Evolutionary conservation across 2,888 invertebrate genomes (phyloP).

Genomic region (Drosophila sordidapex): DNA sequence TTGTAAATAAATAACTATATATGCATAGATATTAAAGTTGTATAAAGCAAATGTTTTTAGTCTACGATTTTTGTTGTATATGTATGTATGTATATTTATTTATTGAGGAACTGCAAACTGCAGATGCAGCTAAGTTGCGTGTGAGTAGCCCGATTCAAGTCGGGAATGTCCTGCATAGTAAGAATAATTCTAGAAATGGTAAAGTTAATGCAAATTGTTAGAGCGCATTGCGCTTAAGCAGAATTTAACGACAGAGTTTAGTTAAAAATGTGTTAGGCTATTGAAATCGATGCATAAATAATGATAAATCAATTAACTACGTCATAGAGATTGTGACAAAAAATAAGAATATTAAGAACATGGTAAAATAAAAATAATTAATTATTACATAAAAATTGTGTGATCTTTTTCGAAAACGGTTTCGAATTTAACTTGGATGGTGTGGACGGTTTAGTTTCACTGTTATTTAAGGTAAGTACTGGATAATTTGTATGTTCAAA

Average conservation of each 20-base stretch:
- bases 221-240: constrained; percentile 50
- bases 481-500: background rate
- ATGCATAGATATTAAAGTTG: constrained; percentile 38
- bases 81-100: constrained; percentile 35
- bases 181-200: constrained; percentile 34
- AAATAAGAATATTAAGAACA: constrained; percentile 52
- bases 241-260: constrained; percentile 64
- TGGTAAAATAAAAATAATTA: constrained; percentile 60
- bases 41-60: constrained; percentile 40
- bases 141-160: constrained; percentile 35
- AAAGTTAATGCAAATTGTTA: constrained; percentile 60
- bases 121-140: constrained; percentile 28
- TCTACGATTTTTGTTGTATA: constrained; percentile 41
- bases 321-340: constrained; percentile 54
- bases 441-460: no score
- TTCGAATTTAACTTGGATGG: background rate
- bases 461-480: background rate
- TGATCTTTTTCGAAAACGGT: background rate
- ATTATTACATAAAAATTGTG: constrained; percentile 12
- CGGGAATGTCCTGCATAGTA: constrained; percentile 68
- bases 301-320: constrained; percentile 44
- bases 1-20: constrained; percentile 44
- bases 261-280: constrained; percentile 68
- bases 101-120: constrained; percentile 22
- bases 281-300: constrained; percentile 55